Evolutionary conservation across 2,797 vertebrate genomes (phyloP).

Genomic region (Denticeps clupeoides): DNA sequence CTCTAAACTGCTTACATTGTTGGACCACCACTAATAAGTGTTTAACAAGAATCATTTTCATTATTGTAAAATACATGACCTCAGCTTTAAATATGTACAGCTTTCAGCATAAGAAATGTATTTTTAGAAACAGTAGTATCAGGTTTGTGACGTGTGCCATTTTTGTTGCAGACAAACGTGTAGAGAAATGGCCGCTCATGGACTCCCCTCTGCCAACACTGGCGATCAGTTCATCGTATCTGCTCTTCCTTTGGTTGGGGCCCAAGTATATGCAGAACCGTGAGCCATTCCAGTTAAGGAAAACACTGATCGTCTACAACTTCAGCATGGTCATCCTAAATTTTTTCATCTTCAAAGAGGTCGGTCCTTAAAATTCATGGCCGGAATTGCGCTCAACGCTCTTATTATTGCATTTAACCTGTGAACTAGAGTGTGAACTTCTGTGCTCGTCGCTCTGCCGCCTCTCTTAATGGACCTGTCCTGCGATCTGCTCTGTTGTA

Average conservation of each 20-base stretch:
- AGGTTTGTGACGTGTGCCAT: not conserved
- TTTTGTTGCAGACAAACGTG: constrained; percentile 78
- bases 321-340: constrained; percentile 98
- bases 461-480: constrained; percentile 1
- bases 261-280: constrained; percentile 94
- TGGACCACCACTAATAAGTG: too few relatives aligned
- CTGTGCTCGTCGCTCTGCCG: too few relatives aligned
- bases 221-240: constrained; percentile 87
- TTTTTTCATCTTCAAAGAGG: constrained; percentile 98
- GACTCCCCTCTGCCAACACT: constrained; percentile 84
- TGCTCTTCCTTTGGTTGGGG: constrained; percentile 93
- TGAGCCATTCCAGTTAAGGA: constrained; percentile 89
- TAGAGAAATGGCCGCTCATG: constrained; percentile 96
- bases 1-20: too few relatives aligned
- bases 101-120: too few relatives aligned
- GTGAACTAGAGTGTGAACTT: too few relatives aligned
- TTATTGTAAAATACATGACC: too few relatives aligned
- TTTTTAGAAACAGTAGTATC: not conserved
- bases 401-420: too few relatives aligned
- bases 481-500: constrained; percentile 41
- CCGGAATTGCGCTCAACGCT: too few relatives aligned
- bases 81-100: too few relatives aligned
- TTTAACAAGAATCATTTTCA: too few relatives aligned
- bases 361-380: too few relatives aligned
- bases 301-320: constrained; percentile 88